phyloP scores from a whole-genome alignment of 2,113 vertebrate genomes.

The Oryzias woworae region DNA sequence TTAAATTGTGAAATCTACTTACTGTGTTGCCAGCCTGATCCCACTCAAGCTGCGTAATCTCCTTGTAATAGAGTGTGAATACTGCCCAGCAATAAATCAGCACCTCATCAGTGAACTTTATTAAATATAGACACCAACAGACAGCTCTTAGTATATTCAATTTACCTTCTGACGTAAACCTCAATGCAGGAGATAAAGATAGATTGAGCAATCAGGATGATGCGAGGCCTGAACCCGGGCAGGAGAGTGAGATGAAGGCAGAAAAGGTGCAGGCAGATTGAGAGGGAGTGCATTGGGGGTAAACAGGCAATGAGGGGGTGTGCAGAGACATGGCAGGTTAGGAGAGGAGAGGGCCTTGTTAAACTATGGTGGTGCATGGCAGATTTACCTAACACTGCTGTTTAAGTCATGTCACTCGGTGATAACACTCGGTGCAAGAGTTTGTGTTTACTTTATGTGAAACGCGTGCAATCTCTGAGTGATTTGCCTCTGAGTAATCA shows the following conservation, averaged over 20 bases:
- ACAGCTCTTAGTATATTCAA: slow-evolving; percentile 85
- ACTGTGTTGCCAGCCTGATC: slow-evolving; percentile 78
- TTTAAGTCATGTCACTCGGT: too few species aligned
- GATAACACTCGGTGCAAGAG: background rate
- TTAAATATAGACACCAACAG: slow-evolving; percentile 85
- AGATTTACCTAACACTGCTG: too few species aligned
- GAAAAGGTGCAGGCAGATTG: slow-evolving; percentile 54
- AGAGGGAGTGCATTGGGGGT: slow-evolving; percentile 46
- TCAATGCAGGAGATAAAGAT: slow-evolving; percentile 79
- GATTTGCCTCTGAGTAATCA: slow-evolving; percentile 61
- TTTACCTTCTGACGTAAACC: slow-evolving; percentile 80
- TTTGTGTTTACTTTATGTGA: background rate
- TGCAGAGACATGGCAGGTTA: slow-evolving; percentile 35
- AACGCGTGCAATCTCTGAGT: slow-evolving; percentile 21
- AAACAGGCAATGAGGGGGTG: slow-evolving; percentile 47
- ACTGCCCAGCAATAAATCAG: slow-evolving; percentile 82
- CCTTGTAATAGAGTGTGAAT: slow-evolving; percentile 84
- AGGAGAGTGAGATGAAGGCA: slow-evolving; percentile 44
- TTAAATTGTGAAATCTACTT: slow-evolving; percentile 83
- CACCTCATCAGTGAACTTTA: slow-evolving; percentile 83
- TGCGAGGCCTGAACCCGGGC: slow-evolving; percentile 66
- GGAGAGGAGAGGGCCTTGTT: slow-evolving; percentile 53
- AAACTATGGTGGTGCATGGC: slow-evolving; percentile 34
- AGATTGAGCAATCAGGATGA: slow-evolving; percentile 81
- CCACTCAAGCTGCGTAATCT: slow-evolving; percentile 80